These are phyloP conservation scores for Lonchura striata DNA, from an alignment of 2,113 vertebrate genomes.

Conservation along the genomic window DNA sequence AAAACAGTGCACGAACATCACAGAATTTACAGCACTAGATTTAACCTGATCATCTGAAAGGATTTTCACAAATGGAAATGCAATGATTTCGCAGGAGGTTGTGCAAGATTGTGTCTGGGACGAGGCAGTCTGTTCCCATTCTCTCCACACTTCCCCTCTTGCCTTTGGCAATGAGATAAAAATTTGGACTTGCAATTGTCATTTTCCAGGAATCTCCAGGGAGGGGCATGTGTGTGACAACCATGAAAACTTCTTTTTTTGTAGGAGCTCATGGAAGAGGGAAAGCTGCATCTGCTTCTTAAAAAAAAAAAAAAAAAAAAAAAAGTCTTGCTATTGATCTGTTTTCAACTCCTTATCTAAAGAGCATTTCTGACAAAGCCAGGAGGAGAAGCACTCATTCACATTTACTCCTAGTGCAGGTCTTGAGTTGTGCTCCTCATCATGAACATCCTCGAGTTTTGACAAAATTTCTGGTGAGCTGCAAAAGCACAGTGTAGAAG, in stretches of 20 bases:
- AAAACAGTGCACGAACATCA: neutral
- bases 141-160: neutral
- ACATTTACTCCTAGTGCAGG: neutral
- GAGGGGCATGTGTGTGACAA: fast-evolving
- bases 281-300: neutral
- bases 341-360: neutral
- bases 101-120: neutral
- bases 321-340: neutral
- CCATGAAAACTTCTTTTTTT: neutral
- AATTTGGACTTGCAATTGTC: neutral
- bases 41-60: neutral
- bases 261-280: neutral
- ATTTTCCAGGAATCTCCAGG: neutral
- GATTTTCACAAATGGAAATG: fast-evolving
- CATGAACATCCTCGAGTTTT: neutral
- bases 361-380: neutral
- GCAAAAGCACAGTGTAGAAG: neutral
- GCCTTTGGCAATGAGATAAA: neutral
- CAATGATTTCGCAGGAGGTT: neutral
- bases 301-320: neutral
- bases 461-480: neutral
- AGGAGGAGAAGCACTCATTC: neutral
- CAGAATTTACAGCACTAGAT: neutral
- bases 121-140: neutral
- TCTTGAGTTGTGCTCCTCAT: neutral